Evolutionary conservation across 2,113 vertebrate species (phyloP), one percentile per base, ranked within the genome.

Genomic region (Pterophyllum scalare): DNA sequence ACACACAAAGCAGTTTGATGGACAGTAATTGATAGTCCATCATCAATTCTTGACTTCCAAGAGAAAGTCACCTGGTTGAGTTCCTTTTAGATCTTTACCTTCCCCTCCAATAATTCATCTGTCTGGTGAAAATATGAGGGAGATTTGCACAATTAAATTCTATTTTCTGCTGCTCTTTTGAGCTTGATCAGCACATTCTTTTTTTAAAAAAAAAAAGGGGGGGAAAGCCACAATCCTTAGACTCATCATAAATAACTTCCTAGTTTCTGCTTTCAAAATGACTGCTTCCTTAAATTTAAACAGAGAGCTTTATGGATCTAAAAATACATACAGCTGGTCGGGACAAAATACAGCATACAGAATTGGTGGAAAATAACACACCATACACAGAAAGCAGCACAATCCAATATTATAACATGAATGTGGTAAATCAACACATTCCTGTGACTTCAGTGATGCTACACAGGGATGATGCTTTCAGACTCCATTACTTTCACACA

Each of bases 181-280:
- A 33, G 56, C 80, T 15, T 5, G 22, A 24, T 88, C 79, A 77
- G 80, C 87, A 92, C 22, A 78, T 81, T 88, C 14, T 60, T 28
- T 88, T 11, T 60, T 28, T 17, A 33, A 77, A 33, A 59, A 3
- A 15, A 1, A 6, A 28, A 28, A 28, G 26, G 26, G 3, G 5
- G 28, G 19, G 46, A 20, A 62, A 31, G 20, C 49, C 2, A n/a
- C 2, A 75, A 59, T 79, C 26, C 15, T 67, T 22, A 3, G 24
- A 6, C 4, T 86, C 82, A 86, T 88, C 57, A 87, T 35, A 79
- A 85, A 54, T 40, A 3, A 13, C 62, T 91, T 93, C 89, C 76
- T 46, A 6, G 3, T 87, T 93, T 88, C 28, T 17, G 14, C 24
- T 91, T 85, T 74, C 24, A 58, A 12, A 20, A 85, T 65, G 1